A percentile compares a stretch with the other conserved stretches of the same genome.
Conservation (phyloP, 2,888 invertebrate genomes). For the Colostygia pectinataria region DNA sequence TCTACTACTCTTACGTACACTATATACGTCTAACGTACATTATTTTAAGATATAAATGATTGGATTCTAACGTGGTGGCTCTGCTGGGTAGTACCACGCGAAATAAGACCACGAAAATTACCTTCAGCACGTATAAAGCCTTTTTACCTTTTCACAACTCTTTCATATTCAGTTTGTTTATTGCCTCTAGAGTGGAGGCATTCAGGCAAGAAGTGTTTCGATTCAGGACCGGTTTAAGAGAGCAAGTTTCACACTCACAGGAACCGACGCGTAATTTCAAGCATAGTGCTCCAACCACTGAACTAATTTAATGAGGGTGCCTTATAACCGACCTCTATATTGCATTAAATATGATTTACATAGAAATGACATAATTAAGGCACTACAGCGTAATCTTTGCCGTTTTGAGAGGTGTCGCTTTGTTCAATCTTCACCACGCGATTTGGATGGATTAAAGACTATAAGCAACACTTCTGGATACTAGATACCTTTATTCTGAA, state of each 20-base stretch:
- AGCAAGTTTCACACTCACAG: constrained; percentile 76
- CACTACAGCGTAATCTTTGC: constrained; percentile 40
- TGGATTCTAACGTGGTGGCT: too few species aligned
- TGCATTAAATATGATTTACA: constrained; percentile 50
- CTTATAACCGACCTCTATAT: constrained; percentile 51
- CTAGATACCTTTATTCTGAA: too few species aligned
- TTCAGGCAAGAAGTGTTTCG: constrained; percentile 60
- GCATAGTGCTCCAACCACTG: constrained; percentile 76
- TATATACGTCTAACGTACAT: too few species aligned
- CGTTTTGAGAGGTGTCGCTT: constrained; percentile 28
- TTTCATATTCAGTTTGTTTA: constrained; percentile 53
- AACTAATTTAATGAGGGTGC: constrained; percentile 78
- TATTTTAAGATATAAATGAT: too few species aligned
- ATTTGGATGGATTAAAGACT: too few species aligned
- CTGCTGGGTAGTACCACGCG: too few species aligned
- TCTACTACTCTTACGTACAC: too few species aligned
- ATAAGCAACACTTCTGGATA: too few species aligned
- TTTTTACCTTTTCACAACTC: constrained; percentile 32
- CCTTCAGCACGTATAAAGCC: constrained; percentile 26
- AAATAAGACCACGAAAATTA: too few species aligned
- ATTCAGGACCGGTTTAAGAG: constrained; percentile 58
- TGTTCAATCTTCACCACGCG: not conserved
- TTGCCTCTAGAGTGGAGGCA: constrained; percentile 70
- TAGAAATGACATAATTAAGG: constrained; percentile 51
- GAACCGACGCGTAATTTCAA: constrained; percentile 68